These are phyloP conservation scores for Microctenopoma lineatum DNA, from an alignment of 2,797 vertebrate species.

Conservation along the genomic window DNA sequence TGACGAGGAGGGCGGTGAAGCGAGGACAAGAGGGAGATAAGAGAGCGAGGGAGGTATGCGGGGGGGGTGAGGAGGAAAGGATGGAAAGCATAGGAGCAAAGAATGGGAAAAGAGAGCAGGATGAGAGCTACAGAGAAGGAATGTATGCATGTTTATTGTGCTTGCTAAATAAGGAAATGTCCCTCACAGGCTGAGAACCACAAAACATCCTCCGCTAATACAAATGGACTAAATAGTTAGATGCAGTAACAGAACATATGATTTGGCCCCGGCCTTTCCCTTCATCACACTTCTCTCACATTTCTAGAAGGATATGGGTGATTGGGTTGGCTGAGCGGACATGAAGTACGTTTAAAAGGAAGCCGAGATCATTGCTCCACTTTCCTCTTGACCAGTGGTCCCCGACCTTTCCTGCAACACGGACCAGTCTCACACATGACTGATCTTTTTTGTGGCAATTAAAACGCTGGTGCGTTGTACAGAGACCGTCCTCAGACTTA, in stretches of 20 bases:
- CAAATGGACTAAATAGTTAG: too few species aligned
- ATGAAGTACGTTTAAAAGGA: background rate
- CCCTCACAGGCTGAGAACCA: constrained; percentile 34
- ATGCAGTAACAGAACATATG: constrained; percentile 10
- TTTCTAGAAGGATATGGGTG: constrained; percentile 73
- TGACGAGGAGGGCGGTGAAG: constrained; percentile 31
- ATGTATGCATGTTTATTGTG: constrained; percentile 64
- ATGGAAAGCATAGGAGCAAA: constrained; percentile 4
- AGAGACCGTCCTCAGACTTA: too few species aligned
- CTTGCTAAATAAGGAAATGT: constrained; percentile 65
- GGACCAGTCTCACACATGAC: too few species aligned
- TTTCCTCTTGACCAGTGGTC: constrained; percentile 3
- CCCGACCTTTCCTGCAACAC: too few species aligned
- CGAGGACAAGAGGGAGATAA: constrained; percentile 26
- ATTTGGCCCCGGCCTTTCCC: constrained; percentile 2
- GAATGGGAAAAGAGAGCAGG: constrained; percentile 1
- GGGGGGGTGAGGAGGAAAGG: constrained; percentile 11
- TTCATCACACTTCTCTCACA: constrained; percentile 60
- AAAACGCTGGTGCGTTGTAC: too few species aligned
- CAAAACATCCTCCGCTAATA: constrained; percentile 1
- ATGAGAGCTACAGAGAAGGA: constrained; percentile 45
- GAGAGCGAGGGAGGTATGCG: background rate
- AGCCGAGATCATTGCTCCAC: constrained; percentile 10
- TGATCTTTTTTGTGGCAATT: too few species aligned
- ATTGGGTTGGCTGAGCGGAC: constrained; percentile 71